phyloP scores from a whole-genome alignment of 2,113 vertebrate genomes.

The Sturnira hondurensis region DNA sequence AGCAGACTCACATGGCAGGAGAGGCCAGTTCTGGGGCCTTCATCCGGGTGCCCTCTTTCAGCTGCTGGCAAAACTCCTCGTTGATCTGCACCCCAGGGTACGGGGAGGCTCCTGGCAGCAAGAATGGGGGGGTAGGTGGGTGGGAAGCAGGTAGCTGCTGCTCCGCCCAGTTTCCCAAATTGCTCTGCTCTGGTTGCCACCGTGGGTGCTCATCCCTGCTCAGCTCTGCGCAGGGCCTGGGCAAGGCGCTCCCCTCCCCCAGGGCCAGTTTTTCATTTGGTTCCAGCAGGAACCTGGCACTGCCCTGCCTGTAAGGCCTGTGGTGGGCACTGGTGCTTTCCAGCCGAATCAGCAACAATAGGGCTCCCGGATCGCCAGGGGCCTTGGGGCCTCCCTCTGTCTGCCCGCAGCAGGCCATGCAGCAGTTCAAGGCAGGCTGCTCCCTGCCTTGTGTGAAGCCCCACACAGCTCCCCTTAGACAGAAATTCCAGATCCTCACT shows the following conservation, averaged over 20 bases:
- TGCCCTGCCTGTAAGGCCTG: rapidly evolving
- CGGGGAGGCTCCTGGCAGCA: constrained; percentile 90
- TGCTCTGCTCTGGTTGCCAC: background rate
- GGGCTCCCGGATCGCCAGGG: background rate
- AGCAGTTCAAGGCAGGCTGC: background rate
- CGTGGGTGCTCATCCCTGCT: background rate
- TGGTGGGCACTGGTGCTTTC: rapidly evolving
- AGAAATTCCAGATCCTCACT: background rate
- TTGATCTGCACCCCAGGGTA: constrained; percentile 98
- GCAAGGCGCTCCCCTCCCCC: background rate
- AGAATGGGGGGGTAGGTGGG: background rate
- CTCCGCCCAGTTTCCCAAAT: background rate
- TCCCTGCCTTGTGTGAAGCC: background rate
- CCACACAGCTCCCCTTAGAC: background rate
- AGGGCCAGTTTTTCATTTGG: background rate
- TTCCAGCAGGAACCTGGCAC: background rate
- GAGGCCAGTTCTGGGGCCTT: constrained; percentile 94
- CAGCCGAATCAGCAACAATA: background rate
- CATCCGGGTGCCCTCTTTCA: constrained; percentile 97
- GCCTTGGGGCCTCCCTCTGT: background rate
- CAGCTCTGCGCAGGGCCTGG: background rate
- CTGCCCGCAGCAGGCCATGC: background rate
- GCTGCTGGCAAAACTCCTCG: constrained; percentile 94
- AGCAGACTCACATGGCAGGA: constrained; percentile 90
- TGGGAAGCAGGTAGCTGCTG: background rate